Percentiles rank a stretch among this genome's conserved stretches.
These are phyloP conservation scores for Ochotona princeps DNA, from an alignment of 2,113 vertebrate genomes.

Conservation along the genomic window DNA sequence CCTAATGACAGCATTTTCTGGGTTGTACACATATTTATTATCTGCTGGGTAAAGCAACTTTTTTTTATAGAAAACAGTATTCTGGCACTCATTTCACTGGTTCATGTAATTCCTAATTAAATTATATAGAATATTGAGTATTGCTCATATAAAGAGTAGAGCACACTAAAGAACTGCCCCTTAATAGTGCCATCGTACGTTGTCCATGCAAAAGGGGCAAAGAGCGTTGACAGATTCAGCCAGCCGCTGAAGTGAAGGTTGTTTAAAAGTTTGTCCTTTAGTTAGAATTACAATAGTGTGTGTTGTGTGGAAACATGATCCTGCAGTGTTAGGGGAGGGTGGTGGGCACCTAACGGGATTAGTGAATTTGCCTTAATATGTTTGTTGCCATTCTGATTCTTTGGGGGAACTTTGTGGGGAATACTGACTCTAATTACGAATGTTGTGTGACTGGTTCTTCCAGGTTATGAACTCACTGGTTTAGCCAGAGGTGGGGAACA, in stretches of 20 bases:
- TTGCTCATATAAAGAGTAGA: background rate
- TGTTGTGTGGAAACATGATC: too few species aligned
- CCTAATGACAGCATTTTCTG: slow-evolving; percentile 31
- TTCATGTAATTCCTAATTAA: background rate
- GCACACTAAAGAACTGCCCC: background rate
- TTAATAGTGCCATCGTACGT: background rate
- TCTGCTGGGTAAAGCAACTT: slow-evolving; percentile 3
- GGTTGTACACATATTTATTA: background rate
- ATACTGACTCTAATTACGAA: slow-evolving; percentile 29
- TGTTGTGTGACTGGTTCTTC: slow-evolving; percentile 60
- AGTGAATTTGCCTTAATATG: slow-evolving; percentile 27
- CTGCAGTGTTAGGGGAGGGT: background rate
- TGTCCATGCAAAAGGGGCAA: background rate
- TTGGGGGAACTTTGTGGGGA: background rate
- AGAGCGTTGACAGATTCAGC: background rate
- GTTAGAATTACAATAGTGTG: background rate
- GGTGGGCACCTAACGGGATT: background rate
- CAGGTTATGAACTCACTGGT: slow-evolving; percentile 98
- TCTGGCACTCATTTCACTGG: background rate
- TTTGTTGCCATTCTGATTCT: slow-evolving; percentile 27
- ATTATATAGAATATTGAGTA: background rate
- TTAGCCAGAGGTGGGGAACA: slow-evolving; percentile 98
- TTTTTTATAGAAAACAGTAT: slow-evolving; percentile 1
- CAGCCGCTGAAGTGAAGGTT: background rate
- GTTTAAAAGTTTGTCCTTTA: background rate